Evolutionary conservation across 1,140 invertebrate genomes (phyloP), one percentile per base, ranked within the genome.

Genomic region (Dolichoris vasculosae): DNA sequence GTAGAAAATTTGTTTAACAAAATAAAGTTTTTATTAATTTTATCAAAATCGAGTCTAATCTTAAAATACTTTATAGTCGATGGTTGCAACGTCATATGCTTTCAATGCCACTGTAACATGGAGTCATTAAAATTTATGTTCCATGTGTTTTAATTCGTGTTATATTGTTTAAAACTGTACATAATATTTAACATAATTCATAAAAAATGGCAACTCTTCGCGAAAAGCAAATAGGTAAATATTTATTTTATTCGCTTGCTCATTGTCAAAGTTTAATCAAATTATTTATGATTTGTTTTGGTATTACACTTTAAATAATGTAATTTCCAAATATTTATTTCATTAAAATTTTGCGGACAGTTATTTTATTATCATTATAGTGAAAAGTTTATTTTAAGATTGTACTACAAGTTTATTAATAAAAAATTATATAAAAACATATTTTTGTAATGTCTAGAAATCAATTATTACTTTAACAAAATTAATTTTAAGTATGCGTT

Each of bases 211-310:
- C 95, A 86, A 95, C 94, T 75, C 92, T 97, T 91, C 94, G 95
- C 84, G 96, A 96, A 89, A 95, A 95, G 86, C 96, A 97, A 94
- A 95, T 96, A 89, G 96, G 96, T 96, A 93, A 92, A 94, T 83
- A 35, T 88, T 77, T 86, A 59, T 79, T 81, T 86, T 83, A 64
- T 88, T 88, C 86, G 83, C n/a, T 59, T 84, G 64, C 76, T 51
- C 59, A 85, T 81, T 88, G 78, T 87, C 87, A 82, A 85, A 67
- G 15, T 32, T 67, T 1, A 32, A 67, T 32, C 30, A 67, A 67
- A 67, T 32, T 17, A 1, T 9, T 67, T 67, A 9, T 64, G 13
- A n/a, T 64, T 64, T n/a, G 8, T 63, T n/a, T n/a, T 63, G 15
- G 20, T 17, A 67, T 32, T 69, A 38, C 23, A 69, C 1, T 40